Percentiles rank a stretch among this genome's conserved stretches.
These are phyloP conservation scores for Theonella swinhoei DNA, from an alignment of 37 sponge, comb jelly and placozoan genomes.

Conservation along the genomic window DNA sequence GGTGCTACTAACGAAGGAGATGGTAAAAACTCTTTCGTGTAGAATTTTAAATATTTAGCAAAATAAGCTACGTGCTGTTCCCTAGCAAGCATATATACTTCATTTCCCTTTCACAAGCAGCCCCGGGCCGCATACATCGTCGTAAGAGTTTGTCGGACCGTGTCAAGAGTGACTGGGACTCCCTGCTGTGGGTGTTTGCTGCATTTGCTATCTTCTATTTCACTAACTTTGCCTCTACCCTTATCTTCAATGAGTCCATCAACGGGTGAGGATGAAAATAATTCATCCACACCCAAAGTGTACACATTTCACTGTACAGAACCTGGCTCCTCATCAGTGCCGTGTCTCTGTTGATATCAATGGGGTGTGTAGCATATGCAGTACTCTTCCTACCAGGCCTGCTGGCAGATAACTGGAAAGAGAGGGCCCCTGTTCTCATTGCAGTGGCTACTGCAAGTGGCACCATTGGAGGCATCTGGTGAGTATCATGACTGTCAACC, in stretches of 20 bases:
- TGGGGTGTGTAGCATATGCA: conserved; percentile 14
- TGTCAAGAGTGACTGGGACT: conserved; percentile 42
- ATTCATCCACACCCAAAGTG: too few species aligned
- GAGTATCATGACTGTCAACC: neutral
- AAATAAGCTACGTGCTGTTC: too few species aligned
- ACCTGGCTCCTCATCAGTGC: conserved; percentile 16
- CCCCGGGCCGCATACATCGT: neutral
- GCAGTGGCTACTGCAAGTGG: conserved; percentile 18
- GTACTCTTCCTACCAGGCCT: neutral
- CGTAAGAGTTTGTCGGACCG: neutral
- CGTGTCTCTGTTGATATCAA: neutral
- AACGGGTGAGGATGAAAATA: conserved; percentile 24
- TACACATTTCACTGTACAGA: neutral
- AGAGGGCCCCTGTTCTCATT: conserved; percentile 12
- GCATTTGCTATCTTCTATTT: conserved; percentile 47
- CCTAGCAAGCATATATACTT: too few species aligned
- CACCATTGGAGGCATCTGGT: conserved; percentile 25
- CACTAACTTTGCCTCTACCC: conserved; percentile 49
- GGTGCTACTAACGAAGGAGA: too few species aligned
- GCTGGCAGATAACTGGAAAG: conserved; percentile 3
- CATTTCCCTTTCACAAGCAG: too few species aligned
- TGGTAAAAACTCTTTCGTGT: too few species aligned
- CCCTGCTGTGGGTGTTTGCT: conserved; percentile 43
- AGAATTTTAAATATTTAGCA: too few species aligned
- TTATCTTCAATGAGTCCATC: conserved; percentile 31